Evolutionary conservation across 2,797 vertebrate genomes (phyloP).

Genomic region (Paedocypris micromegethes): DNA sequence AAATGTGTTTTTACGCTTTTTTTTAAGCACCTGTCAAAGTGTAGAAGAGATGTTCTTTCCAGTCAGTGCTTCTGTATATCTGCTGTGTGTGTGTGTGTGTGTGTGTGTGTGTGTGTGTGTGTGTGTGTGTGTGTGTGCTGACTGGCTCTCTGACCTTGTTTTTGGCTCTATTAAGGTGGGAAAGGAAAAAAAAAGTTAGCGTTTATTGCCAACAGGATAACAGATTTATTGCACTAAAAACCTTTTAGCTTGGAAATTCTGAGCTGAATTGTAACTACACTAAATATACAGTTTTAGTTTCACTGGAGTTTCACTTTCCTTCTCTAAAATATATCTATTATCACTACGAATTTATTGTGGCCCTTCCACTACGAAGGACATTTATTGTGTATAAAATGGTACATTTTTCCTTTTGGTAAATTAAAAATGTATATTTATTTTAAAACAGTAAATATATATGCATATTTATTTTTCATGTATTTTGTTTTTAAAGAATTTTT

Average conservation of each 20-base stretch:
- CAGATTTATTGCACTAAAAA: constrained; percentile 30
- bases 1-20: constrained; percentile 11
- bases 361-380: too few relatives aligned
- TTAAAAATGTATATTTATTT: too few relatives aligned
- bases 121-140: constrained; percentile 21
- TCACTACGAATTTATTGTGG: too few relatives aligned
- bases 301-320: too few relatives aligned
- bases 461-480: too few relatives aligned
- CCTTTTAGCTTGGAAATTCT: constrained; percentile 7
- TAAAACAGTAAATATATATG: too few relatives aligned
- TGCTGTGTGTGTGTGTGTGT: constrained; percentile 7
- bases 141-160: constrained; percentile 27
- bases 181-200: constrained; percentile 23
- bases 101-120: constrained; percentile 13
- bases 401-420: too few relatives aligned
- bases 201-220: constrained; percentile 4
- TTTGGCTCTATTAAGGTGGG: constrained; percentile 11
- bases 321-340: too few relatives aligned
- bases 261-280: constrained; percentile 20
- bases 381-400: too few relatives aligned
- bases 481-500: too few relatives aligned
- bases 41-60: constrained; percentile 32
- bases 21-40: constrained; percentile 16
- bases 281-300: too few relatives aligned
- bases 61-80: constrained; percentile 27